These are phyloP conservation scores for Erynnis tages DNA, from an alignment of 2,888 invertebrate genomes.

Conservation along the genomic window DNA sequence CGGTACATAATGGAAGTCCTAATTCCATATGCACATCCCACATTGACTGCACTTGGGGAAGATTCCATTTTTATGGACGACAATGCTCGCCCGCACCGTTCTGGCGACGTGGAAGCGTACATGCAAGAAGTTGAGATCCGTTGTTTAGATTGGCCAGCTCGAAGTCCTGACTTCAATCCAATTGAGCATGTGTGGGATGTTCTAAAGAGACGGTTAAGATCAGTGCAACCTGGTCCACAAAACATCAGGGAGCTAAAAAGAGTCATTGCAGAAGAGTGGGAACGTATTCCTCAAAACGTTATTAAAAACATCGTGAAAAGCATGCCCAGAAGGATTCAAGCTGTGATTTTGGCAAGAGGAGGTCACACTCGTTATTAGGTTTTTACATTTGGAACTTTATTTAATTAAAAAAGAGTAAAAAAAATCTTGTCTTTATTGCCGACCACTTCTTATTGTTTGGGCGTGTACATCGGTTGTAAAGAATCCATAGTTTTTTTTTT, in stretches of 20 bases:
- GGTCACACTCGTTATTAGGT: constrained; percentile 1
- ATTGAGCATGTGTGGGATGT: constrained; percentile 1
- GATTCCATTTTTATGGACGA: neutral
- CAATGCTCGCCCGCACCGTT: neutral
- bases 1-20: constrained; percentile 9
- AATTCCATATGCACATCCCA: neutral
- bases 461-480: too few relatives aligned
- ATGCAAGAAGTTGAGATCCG: neutral
- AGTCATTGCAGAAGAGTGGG: constrained; percentile 10
- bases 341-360: constrained; percentile 8
- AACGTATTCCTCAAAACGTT: neutral
- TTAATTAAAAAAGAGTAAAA: constrained; percentile 1
- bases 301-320: constrained; percentile 7
- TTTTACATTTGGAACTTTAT: neutral
- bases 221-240: constrained; percentile 13
- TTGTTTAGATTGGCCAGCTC: neutral
- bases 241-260: constrained; percentile 19
- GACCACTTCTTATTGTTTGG: neutral
- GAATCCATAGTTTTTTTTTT: too few relatives aligned
- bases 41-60: neutral
- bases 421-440: neutral
- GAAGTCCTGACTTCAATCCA: constrained; percentile 1
- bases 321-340: constrained; percentile 13
- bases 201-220: neutral
- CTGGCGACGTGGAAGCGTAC: neutral